Percentiles rank a stretch among this genome's conserved stretches.
phyloP scores from a whole-genome alignment of 2,888 invertebrate species.

The Sicus ferrugineus region DNA sequence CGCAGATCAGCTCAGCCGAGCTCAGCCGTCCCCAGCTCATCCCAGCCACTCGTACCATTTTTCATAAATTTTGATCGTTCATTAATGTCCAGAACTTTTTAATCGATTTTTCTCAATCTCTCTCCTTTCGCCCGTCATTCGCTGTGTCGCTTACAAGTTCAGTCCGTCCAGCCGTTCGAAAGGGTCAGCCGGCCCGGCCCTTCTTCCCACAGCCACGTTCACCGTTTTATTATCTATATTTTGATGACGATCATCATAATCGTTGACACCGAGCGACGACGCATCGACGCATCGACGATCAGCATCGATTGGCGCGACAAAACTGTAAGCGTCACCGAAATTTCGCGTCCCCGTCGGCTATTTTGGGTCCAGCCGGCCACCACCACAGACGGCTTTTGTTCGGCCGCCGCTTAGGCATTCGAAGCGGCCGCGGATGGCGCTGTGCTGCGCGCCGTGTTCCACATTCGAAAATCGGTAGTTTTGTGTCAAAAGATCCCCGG shows the following conservation, averaged over 20 bases:
- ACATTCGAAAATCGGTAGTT: slow-evolving; percentile 10
- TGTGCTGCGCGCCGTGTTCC: too few relatives aligned
- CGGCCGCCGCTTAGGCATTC: too few relatives aligned
- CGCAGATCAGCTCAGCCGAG: too few relatives aligned
- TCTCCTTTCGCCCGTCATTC: slow-evolving; percentile 28
- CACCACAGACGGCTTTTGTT: slow-evolving; percentile 6
- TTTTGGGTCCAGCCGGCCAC: not conserved
- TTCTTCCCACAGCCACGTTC: not conserved
- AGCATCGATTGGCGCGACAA: slow-evolving; percentile 38
- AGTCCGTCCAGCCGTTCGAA: slow-evolving; percentile 23
- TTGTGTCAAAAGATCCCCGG: slow-evolving; percentile 22
- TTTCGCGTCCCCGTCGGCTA: slow-evolving; percentile 23
- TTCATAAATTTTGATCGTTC: slow-evolving; percentile 57
- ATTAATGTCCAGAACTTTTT: slow-evolving; percentile 60
- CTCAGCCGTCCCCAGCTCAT: not conserved
- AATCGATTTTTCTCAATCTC: slow-evolving; percentile 43
- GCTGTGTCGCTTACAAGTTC: slow-evolving; percentile 1
- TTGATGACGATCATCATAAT: slow-evolving; percentile 31
- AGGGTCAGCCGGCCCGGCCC: slow-evolving; percentile 19
- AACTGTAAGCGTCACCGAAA: slow-evolving; percentile 49
- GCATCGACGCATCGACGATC: too few relatives aligned
- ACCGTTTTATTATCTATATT: slow-evolving; percentile 37
- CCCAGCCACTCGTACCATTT: slow-evolving; percentile 47
- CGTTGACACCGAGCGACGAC: slow-evolving; percentile 30
- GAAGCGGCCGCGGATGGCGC: too few relatives aligned